Evolutionary conservation across 2,888 invertebrate species (phyloP), one percentile per base, ranked within the genome.

Genomic region (Chalcis sispes): DNA sequence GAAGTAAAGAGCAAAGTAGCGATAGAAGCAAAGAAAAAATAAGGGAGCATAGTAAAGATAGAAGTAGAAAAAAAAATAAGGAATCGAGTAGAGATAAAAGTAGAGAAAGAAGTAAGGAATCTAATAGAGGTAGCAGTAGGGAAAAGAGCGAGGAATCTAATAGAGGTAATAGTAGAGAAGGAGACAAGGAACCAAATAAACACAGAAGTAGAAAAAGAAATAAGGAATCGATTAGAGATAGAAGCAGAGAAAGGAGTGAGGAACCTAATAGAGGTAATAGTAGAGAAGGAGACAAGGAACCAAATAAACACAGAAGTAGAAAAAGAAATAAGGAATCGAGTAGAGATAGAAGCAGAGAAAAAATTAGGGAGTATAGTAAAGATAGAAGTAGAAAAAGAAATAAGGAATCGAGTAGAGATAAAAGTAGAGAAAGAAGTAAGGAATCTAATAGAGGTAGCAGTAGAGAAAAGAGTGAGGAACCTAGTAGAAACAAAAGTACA

Each of bases 41-140:
- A 18, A 69, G 27, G 29, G 18, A 42, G 1, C 0, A 66, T 7
- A 18, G 61, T 8, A 42, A 46, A 58, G 23, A 62, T n/a, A 36
- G 29, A n/a, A n/a, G n/a, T n/a, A n/a, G n/a, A n/a, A n/a, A n/a
- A n/a, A n/a, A n/a, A n/a, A n/a, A n/a, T n/a, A n/a, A n/a, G n/a
- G n/a, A n/a, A n/a, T n/a, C n/a, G n/a, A n/a, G n/a, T n/a, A n/a
- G n/a, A n/a, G n/a, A n/a, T n/a, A n/a, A n/a, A n/a, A n/a, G n/a
- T n/a, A n/a, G n/a, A n/a, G n/a, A n/a, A n/a, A n/a, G n/a, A 50
- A 52, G 48, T 54, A 76, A 58, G 52, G n/a, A 40, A 42, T 46
- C 23, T n/a, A 25, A 25, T n/a, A 48, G 36, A 64, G 64, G 58
- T 13, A 52, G 8, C 54, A 29, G 20, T 13, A 23, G 61, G 15